phyloP scores from a whole-genome alignment of 2,888 invertebrate species.

The Eupithecia dodoneata region DNA sequence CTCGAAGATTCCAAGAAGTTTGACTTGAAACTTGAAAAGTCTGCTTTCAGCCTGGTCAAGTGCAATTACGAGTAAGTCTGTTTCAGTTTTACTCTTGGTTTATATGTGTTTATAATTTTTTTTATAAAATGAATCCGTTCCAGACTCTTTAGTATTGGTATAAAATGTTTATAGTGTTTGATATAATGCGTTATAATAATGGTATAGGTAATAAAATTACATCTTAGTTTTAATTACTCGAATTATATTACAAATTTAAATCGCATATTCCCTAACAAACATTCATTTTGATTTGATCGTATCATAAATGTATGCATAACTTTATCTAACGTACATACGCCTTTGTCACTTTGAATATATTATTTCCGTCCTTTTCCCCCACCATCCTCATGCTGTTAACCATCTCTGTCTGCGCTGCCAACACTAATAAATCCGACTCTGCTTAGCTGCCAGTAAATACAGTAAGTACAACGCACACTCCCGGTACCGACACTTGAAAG shows the following conservation, averaged over 20 bases:
- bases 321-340: background rate
- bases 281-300: background rate
- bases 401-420: background rate
- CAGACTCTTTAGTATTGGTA: background rate
- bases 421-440: background rate
- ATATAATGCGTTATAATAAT: background rate
- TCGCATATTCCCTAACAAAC: background rate
- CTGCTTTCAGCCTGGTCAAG: background rate
- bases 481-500: slow-evolving; percentile 37
- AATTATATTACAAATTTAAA: background rate
- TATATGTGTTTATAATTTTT: no score
- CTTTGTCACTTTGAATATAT: background rate
- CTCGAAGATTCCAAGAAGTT: background rate
- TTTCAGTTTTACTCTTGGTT: background rate
- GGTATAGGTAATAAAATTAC: background rate
- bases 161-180: background rate
- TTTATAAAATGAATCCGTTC: no score
- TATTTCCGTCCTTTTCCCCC: background rate
- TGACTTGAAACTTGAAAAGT: background rate
- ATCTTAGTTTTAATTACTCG: background rate
- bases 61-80: background rate
- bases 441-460: slow-evolving; percentile 18
- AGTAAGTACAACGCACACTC: slow-evolving; percentile 24
- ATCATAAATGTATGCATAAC: background rate
- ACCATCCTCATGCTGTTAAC: background rate